Conservation (phyloP, 1,140 invertebrate genomes). For the Neotoxoptera formosana region DNA sequence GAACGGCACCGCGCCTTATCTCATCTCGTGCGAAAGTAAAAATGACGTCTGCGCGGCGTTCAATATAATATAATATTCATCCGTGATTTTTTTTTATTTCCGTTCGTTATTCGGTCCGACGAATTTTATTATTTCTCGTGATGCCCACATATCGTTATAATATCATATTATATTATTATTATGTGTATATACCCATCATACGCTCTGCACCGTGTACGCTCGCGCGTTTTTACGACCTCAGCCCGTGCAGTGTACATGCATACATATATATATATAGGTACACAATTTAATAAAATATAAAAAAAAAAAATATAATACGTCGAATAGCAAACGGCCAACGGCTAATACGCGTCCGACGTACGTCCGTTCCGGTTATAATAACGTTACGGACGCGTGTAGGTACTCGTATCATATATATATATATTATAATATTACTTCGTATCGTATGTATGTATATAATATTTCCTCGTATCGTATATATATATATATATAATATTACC, state of each 20-base stretch:
- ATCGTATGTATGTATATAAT: not conserved
- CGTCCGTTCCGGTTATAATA: conserved; percentile 24
- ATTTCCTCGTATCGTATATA: too few species aligned
- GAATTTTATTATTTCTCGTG: not conserved
- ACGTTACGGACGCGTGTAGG: not conserved
- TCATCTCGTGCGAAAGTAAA: not conserved
- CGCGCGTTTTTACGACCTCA: not conserved
- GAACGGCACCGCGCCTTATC: too few species aligned
- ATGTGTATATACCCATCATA: too few species aligned
- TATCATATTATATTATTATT: not conserved
- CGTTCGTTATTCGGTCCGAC: not conserved
- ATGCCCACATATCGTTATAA: not conserved
- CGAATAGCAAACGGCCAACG: conserved; percentile 25
- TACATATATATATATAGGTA: too few species aligned
- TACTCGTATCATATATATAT: not conserved
- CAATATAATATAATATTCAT: not conserved
- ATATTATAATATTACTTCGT: too few species aligned
- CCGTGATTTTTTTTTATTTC: not conserved
- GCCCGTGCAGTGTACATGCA: not conserved
- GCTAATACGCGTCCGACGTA: conserved; percentile 14
- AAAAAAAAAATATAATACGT: not conserved
- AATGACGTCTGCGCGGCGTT: not conserved
- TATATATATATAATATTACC: too few species aligned
- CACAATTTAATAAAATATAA: not conserved
- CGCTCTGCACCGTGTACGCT: not conserved